Conservation (phyloP, 2,888 invertebrate species). For the Pyrrhosoma nymphula region DNA sequence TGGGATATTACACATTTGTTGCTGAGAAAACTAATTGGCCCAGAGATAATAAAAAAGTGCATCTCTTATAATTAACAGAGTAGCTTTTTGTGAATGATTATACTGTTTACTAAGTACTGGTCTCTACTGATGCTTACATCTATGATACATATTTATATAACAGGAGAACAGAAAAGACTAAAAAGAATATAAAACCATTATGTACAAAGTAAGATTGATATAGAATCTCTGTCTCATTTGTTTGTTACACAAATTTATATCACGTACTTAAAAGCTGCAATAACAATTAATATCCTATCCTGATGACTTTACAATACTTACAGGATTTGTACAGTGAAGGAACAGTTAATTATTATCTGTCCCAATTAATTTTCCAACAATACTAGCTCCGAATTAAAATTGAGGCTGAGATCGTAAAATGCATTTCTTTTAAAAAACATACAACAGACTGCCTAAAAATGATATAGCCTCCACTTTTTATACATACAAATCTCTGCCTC, state of each 20-base stretch:
- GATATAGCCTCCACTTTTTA: slow-evolving; percentile 42
- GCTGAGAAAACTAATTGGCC: slow-evolving; percentile 61
- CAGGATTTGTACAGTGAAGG: slow-evolving; percentile 65
- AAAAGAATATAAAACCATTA: slow-evolving; percentile 56
- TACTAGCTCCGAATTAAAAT: slow-evolving; percentile 40
- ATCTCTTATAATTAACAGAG: slow-evolving; percentile 45
- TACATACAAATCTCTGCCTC: slow-evolving; percentile 51
- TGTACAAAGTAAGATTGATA: slow-evolving; percentile 61
- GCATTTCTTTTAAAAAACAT: slow-evolving; percentile 58
- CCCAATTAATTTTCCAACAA: slow-evolving; percentile 60
- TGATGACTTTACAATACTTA: slow-evolving; percentile 65
- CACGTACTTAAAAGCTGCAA: slow-evolving; percentile 45
- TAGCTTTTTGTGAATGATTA: slow-evolving; percentile 58
- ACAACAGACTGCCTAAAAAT: slow-evolving; percentile 48
- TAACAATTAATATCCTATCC: slow-evolving; percentile 59
- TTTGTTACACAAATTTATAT: slow-evolving; percentile 59
- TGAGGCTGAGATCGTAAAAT: slow-evolving; percentile 62
- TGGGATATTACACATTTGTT: slow-evolving; percentile 23
- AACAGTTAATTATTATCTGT: slow-evolving; percentile 45
- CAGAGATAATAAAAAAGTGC: slow-evolving; percentile 59
- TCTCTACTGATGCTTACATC: slow-evolving; percentile 9
- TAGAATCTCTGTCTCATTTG: slow-evolving; percentile 38
- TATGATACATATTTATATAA: neutral
- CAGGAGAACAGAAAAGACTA: slow-evolving; percentile 45
- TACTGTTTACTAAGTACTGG: slow-evolving; percentile 43